Percentiles rank a stretch among this genome's conserved stretches.
Evolutionary conservation across 1,140 invertebrate species (phyloP).

Genomic region (Drosophila eugracilis): DNA sequence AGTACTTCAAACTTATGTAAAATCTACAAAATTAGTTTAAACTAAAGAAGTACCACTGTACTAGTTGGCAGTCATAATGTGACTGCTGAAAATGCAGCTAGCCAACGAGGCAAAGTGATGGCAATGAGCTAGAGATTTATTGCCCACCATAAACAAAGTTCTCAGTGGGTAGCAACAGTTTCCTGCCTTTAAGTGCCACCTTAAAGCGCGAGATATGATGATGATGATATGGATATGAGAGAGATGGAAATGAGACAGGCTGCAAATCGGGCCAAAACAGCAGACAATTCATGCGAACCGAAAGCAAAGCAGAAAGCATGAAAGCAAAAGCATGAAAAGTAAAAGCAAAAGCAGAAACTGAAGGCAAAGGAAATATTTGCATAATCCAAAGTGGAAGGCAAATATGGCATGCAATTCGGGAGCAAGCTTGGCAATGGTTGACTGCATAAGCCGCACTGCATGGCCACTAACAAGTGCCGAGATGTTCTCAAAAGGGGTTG

Average conservation of each 20-base stretch:
- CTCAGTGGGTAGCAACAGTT: background rate
- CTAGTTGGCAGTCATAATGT: background rate
- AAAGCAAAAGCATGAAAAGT: constrained; percentile 28
- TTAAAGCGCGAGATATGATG: constrained; percentile 15
- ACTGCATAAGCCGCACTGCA: constrained; percentile 39
- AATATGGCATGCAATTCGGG: constrained; percentile 61
- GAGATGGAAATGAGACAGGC: constrained; percentile 51
- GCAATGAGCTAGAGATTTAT: constrained; percentile 40
- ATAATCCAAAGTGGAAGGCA: constrained; percentile 62
- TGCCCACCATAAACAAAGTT: constrained; percentile 30
- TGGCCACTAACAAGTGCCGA: constrained; percentile 34
- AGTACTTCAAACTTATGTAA: background rate
- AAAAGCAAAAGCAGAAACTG: constrained; percentile 15
- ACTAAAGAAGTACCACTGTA: background rate
- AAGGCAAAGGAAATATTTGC: constrained; percentile 71
- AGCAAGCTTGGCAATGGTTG: constrained; percentile 38
- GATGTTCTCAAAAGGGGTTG: constrained; percentile 21
- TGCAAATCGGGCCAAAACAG: constrained; percentile 34
- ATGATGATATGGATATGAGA: no score
- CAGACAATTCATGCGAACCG: constrained; percentile 33
- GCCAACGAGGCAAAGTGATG: constrained; percentile 22
- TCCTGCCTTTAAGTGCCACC: constrained; percentile 18
- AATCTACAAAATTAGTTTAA: background rate
- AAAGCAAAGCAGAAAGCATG: constrained; percentile 4
- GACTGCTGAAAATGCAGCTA: background rate